phyloP scores from a whole-genome alignment of 2,888 invertebrate species.

The Melanargia galathea region DNA sequence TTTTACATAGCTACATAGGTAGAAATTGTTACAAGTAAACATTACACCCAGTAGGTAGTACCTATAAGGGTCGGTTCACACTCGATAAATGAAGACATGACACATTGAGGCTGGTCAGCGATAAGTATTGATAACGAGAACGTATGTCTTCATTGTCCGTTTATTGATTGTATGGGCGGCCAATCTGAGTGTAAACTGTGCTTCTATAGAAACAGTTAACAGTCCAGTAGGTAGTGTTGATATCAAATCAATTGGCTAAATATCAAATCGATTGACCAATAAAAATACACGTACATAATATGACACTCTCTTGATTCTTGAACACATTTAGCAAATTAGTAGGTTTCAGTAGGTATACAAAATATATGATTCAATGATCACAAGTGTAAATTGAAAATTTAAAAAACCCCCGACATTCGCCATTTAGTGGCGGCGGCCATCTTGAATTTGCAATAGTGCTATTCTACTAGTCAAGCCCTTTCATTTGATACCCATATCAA shows the following conservation, averaged over 20 bases:
- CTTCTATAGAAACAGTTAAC: not conserved
- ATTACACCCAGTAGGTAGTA: slow-evolving; percentile 2
- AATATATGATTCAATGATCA: too few relatives aligned
- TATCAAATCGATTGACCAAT: slow-evolving; percentile 9
- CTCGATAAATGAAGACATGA: slow-evolving; percentile 70
- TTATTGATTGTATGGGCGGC: slow-evolving; percentile 43
- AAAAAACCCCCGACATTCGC: too few relatives aligned
- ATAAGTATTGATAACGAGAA: slow-evolving; percentile 64
- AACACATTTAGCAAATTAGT: too few relatives aligned
- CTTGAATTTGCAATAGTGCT: too few relatives aligned
- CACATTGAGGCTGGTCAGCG: slow-evolving; percentile 64
- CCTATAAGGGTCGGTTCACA: slow-evolving; percentile 58
- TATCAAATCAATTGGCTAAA: slow-evolving; percentile 10
- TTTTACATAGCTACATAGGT: too few relatives aligned
- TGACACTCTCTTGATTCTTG: too few relatives aligned
- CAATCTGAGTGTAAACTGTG: slow-evolving; percentile 32
- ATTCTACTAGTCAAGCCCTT: too few relatives aligned
- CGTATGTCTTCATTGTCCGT: slow-evolving; percentile 64
- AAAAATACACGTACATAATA: too few relatives aligned
- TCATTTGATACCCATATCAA: too few relatives aligned
- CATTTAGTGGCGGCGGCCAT: too few relatives aligned
- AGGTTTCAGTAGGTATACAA: too few relatives aligned
- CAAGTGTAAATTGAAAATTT: too few relatives aligned
- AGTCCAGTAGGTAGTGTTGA: not conserved
- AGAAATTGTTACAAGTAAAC: slow-evolving; percentile 6